Percentiles rank a stretch among this genome's conserved stretches.
These are phyloP conservation scores for Micropterix aruncella DNA, from an alignment of 2,888 invertebrate genomes.

Conservation along the genomic window DNA sequence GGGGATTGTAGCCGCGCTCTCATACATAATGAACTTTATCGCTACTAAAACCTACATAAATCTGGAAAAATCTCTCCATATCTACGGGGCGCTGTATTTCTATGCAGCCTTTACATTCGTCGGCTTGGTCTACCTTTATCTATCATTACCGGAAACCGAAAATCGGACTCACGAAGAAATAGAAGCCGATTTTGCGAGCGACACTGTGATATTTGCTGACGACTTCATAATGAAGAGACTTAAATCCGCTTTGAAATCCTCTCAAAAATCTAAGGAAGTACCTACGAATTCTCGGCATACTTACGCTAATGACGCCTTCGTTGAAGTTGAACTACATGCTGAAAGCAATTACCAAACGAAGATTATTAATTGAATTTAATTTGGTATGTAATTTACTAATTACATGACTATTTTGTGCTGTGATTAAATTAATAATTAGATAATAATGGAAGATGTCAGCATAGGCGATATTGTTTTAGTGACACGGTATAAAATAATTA, in stretches of 20 bases:
- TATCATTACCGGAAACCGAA: conserved; percentile 20
- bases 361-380: no score
- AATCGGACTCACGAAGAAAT: conserved; percentile 17
- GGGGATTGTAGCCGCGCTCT: conserved; percentile 19
- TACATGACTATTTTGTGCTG: no score
- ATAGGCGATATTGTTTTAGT: no score
- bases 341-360: no score
- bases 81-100: conserved; percentile 19
- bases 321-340: no score
- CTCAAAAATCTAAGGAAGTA: not conserved
- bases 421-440: no score
- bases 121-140: conserved; percentile 18
- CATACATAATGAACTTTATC: conserved; percentile 18
- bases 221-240: conserved; percentile 5
- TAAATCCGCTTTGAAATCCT: not conserved
- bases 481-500: no score
- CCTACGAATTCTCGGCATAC: not conserved
- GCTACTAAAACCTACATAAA: conserved; percentile 20
- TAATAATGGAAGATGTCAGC: no score
- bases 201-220: conserved; percentile 7
- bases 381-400: no score
- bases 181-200: conserved; percentile 13
- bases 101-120: conserved; percentile 16
- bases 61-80: conserved; percentile 16
- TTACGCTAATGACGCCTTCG: not conserved